A percentile compares a stretch with the other conserved stretches of the same genome.
phyloP scores from a whole-genome alignment of 2,888 invertebrate species.

The Apodemia hepburni region DNA sequence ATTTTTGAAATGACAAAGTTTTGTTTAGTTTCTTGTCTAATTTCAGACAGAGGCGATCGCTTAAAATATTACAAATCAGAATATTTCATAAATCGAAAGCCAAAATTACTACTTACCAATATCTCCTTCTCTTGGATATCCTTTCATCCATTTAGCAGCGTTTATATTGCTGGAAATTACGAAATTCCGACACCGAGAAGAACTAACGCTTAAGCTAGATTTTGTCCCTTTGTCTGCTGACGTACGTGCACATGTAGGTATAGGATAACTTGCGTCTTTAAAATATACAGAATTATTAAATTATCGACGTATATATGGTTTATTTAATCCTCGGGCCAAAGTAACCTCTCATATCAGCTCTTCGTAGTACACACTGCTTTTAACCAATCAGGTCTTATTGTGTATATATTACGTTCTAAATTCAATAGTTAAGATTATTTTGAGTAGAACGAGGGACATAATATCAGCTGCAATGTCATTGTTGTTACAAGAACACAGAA shows the following conservation, averaged over 20 bases:
- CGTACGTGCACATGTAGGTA: background rate
- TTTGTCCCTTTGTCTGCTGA: background rate
- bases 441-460: no score
- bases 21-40: no score
- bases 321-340: background rate
- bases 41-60: no score
- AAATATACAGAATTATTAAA: background rate
- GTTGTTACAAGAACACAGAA: no score
- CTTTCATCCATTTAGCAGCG: slow-evolving; percentile 49
- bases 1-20: no score
- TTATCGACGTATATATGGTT: background rate
- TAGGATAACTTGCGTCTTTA: background rate
- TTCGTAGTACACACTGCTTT: no score
- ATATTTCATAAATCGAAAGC: background rate
- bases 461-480: no score
- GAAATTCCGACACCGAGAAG: slow-evolving; percentile 18
- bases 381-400: no score
- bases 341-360: no score
- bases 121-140: slow-evolving; percentile 27
- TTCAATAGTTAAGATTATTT: no score
- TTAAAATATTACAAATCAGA: background rate
- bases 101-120: background rate
- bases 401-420: no score
- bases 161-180: slow-evolving; percentile 43
- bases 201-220: background rate